These are phyloP conservation scores for Tetranychus urticae DNA, from an alignment of 1,140 invertebrate genomes.

Conservation along the genomic window DNA sequence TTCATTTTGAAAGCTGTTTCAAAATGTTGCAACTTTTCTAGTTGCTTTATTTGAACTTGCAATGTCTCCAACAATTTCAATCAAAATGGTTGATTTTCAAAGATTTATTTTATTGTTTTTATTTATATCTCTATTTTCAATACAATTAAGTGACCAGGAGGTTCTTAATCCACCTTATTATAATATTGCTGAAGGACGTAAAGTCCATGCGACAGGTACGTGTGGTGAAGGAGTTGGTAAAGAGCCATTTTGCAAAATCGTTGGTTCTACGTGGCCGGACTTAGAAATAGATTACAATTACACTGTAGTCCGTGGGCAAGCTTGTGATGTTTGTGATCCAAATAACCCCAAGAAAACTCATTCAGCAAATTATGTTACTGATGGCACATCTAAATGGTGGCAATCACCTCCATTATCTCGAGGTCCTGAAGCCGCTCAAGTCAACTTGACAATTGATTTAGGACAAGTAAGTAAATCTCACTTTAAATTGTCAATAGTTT, in stretches of 20 bases:
- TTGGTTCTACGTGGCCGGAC: constrained; percentile 60
- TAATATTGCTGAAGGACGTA: constrained; percentile 67
- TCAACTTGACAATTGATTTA: constrained; percentile 88
- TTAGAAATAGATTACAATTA: constrained; percentile 35
- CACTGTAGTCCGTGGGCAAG: constrained; percentile 30
- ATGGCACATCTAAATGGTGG: constrained; percentile 89
- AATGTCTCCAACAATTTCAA: no score
- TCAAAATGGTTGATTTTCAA: no score
- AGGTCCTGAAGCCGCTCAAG: constrained; percentile 83
- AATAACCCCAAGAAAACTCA: constrained; percentile 45
- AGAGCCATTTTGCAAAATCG: constrained; percentile 80
- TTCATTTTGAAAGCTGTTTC: no score
- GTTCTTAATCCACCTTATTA: constrained; percentile 69
- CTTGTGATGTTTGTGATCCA: constrained; percentile 75
- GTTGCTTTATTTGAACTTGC: no score
- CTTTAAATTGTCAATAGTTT: no score
- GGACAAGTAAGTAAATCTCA: constrained; percentile 41
- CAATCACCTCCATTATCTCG: constrained; percentile 90
- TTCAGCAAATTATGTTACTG: constrained; percentile 69
- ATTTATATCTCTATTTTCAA: no score
- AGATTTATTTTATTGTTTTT: no score
- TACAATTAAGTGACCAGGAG: constrained; percentile 3
- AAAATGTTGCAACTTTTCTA: no score
- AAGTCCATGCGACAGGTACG: constrained; percentile 62
- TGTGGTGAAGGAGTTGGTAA: constrained; percentile 33